Evolutionary conservation across 2,797 vertebrate species (phyloP), one percentile per base, ranked within the genome.

Genomic region (Ispidina lecontei): DNA sequence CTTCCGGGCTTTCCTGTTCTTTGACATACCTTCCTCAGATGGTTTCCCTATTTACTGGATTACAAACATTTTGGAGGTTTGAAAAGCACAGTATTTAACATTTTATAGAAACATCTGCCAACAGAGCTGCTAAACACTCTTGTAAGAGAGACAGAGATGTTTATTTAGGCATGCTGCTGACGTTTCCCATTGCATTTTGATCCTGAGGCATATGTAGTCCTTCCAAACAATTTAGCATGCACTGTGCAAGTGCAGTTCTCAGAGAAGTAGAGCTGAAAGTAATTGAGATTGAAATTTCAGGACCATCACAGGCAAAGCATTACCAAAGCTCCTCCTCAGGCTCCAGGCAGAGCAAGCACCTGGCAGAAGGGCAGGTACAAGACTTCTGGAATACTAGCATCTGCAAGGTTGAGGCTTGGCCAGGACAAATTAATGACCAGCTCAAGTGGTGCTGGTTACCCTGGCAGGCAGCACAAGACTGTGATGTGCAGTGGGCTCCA

Each of bases 181-280:
- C 23, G n/a, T 80, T 95, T 88, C 88, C 90, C 84, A 73, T 77
- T 93, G 94, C 87, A 94, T 94, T 94, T 89, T 90, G 92, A 91
- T 93, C 92, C 87, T 77, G 63, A 94, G 95, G 94, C 96, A 95
- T 92, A 95, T 91, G 93, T 49, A 90, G 91, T 84, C 90, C 84
- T 96, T 96, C 96, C 91, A 96, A 95, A 94, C 93, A 83, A 96
- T 96, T 96, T 96, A 96, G 86, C 90, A 87, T 72, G 77, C 58
- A 63, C 75, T n/a, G 59, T 67, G 84, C 91, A 87, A 94, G 78
- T 56, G 75, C 39, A 74, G 31, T n/a, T 87, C 93, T 87, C 65
- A 14, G 29, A 67, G 65, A 93, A 75, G 41, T 58, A 75, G 65
- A 87, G 85, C 76, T 93, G 78, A 91, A 83, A 91, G 80, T 84